Percentiles rank a stretch among this genome's conserved stretches.
Evolutionary conservation across 1,140 invertebrate species (phyloP).

Genomic region (Drosophila erecta): DNA sequence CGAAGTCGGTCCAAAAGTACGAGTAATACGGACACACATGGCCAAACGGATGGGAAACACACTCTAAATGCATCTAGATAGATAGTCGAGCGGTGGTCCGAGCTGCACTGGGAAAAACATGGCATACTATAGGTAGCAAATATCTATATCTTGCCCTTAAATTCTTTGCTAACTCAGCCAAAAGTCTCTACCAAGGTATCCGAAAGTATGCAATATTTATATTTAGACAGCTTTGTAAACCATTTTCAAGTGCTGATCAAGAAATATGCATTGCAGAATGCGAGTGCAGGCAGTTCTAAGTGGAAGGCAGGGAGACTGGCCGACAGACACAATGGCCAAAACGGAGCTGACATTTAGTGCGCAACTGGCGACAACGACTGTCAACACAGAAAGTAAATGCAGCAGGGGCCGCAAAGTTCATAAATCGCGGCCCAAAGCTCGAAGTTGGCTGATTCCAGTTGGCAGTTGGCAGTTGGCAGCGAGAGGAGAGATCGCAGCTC

Average conservation of each 20-base stretch:
- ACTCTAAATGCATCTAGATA: constrained; percentile 41
- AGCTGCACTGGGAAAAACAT: background rate
- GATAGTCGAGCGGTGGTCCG: constrained; percentile 10
- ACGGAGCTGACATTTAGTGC: constrained; percentile 70
- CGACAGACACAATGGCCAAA: constrained; percentile 66
- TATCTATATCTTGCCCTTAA: too few relatives aligned
- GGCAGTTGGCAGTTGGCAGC: too few relatives aligned
- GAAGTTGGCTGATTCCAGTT: constrained; percentile 8
- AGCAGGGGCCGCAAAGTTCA: constrained; percentile 69
- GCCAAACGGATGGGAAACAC: constrained; percentile 35
- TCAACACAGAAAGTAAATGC: constrained; percentile 81
- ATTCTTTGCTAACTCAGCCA: too few relatives aligned
- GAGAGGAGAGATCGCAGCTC: constrained; percentile 8
- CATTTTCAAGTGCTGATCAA: too few relatives aligned
- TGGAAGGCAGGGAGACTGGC: constrained; percentile 35
- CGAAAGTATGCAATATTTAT: too few relatives aligned
- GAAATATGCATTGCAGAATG: too few relatives aligned
- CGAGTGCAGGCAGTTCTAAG: constrained; percentile 32
- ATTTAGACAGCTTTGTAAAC: too few relatives aligned
- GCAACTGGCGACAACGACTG: constrained; percentile 71
- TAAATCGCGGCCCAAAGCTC: constrained; percentile 60
- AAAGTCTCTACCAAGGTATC: too few relatives aligned
- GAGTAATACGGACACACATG: constrained; percentile 34
- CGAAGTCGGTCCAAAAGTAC: constrained; percentile 19
- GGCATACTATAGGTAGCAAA: background rate